Evolutionary conservation across 37 sponge, comb jelly and placozoan species (phyloP), one percentile per base, ranked within the genome.

Genomic region (Bolinopsis microptera): DNA sequence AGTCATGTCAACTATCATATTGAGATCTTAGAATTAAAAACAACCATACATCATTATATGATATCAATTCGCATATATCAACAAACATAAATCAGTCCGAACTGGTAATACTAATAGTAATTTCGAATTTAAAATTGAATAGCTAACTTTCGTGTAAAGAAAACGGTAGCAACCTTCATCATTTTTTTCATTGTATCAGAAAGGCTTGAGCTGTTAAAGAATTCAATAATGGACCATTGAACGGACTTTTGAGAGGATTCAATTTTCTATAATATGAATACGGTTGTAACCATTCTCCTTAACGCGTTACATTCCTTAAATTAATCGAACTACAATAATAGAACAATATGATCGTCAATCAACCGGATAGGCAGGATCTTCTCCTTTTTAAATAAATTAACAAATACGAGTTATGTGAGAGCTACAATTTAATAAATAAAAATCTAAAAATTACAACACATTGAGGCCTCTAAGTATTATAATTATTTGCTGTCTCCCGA

Each of bases 361-460:
- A 48, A 48, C 61, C 61, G 61, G 9, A 48, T 48, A 5, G 61
- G 61, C 61, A 48, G 13, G 61, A 48, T 48, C 9, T 5, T 13
- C 9, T 48, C 61, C 61, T 48, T 48, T 32, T 77, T 32, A 77
- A 77, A 77, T 77, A 77, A 77, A 35, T 77, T 77, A 77, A 77
- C 80, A 77, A 77, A 77, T 77, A 77, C 21, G 33, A 16, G 21
- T 3, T 77, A 77, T 77, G 35, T 77, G 32, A 28, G 80, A 77
- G 80, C 80, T 77, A 9, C 80, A 32, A 77, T 33, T 72, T 16
- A 77, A 77, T 77, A 77, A 77, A 77, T 77, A 77, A 77, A 77
- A 77, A 77, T 77, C 80, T 77, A 77, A 77, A 77, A 77, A 77
- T 77, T 77, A 77, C 80, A 32, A 77, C 80, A 28, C 61, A 48